phyloP scores from a whole-genome alignment of 1,140 invertebrate species.

The Panulirus ornatus region DNA sequence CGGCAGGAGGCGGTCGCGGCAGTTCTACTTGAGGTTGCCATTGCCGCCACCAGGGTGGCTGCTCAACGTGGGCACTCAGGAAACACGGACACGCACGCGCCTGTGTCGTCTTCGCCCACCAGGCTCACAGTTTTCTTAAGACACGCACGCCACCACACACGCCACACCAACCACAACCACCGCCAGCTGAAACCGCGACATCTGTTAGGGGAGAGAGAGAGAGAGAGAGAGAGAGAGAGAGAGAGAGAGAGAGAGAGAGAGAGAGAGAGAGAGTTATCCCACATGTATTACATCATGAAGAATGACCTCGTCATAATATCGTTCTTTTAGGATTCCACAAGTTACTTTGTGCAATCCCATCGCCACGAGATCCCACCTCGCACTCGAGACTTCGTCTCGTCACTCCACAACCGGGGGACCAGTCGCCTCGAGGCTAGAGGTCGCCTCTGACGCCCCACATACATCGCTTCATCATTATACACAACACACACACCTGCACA shows the following conservation, averaged over 20 bases:
- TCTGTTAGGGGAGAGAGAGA: not conserved
- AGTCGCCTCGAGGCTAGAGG: too few relatives aligned
- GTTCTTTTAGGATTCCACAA: too few relatives aligned
- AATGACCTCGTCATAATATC: too few relatives aligned
- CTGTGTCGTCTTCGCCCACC: not conserved
- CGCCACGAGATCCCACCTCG: too few relatives aligned
- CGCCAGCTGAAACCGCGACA: not conserved
- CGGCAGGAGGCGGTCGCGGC: constrained; percentile 30
- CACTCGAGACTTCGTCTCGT: too few relatives aligned
- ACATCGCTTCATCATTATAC: too few relatives aligned
- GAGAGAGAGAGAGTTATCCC: not conserved
- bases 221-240: not conserved
- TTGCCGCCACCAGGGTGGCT: constrained; percentile 11
- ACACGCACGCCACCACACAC: not conserved
- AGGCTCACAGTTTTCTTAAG: too few relatives aligned
- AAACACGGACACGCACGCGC: constrained; percentile 15
- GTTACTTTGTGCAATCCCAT: too few relatives aligned
- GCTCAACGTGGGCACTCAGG: constrained; percentile 1
- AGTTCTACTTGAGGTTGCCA: constrained; percentile 26
- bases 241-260: not conserved
- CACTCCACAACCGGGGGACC: too few relatives aligned
- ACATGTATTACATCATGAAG: too few relatives aligned
- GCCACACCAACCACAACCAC: constrained; percentile 3
- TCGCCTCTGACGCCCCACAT: too few relatives aligned
- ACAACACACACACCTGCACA: too few relatives aligned